These are phyloP conservation scores for Phalacrocorax aristotelis DNA, from an alignment of 2,113 vertebrate genomes.

Conservation along the genomic window DNA sequence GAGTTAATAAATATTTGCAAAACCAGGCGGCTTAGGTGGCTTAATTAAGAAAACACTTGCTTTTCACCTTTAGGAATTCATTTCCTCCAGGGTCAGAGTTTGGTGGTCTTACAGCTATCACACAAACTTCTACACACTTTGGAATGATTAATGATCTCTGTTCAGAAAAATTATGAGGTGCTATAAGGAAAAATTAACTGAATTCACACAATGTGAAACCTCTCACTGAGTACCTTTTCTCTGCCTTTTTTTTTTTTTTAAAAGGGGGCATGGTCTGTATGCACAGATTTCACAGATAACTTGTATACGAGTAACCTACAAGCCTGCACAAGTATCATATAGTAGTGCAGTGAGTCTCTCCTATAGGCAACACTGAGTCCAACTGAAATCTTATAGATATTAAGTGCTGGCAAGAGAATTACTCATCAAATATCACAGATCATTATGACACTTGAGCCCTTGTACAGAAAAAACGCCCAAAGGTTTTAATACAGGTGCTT, in stretches of 20 bases:
- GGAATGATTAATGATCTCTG: slow-evolving; percentile 67
- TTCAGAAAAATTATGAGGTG: slow-evolving; percentile 70
- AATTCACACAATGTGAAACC: slow-evolving; percentile 62
- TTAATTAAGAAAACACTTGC: slow-evolving; percentile 74
- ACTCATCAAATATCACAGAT: not conserved
- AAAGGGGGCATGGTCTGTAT: not conserved
- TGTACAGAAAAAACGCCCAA: not conserved
- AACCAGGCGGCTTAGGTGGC: slow-evolving; percentile 64
- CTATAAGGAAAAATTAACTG: slow-evolving; percentile 55
- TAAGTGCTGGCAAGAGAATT: not conserved
- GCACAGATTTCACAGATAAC: not conserved
- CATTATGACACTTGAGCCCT: not conserved
- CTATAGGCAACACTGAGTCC: not conserved
- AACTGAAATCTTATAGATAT: not conserved
- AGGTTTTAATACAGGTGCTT: not conserved
- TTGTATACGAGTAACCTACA: not conserved
- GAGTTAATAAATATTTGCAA: slow-evolving; percentile 57
- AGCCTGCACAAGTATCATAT: not conserved
- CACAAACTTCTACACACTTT: slow-evolving; percentile 49
- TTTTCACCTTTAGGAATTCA: slow-evolving; percentile 70
- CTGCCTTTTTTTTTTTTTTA: not conserved
- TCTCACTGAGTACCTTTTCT: not conserved
- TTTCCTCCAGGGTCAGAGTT: slow-evolving; percentile 67
- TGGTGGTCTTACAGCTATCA: slow-evolving; percentile 65
- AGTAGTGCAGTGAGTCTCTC: not conserved